Conservation (phyloP, 2,113 vertebrate genomes). For the Orthonyx spaldingii region DNA sequence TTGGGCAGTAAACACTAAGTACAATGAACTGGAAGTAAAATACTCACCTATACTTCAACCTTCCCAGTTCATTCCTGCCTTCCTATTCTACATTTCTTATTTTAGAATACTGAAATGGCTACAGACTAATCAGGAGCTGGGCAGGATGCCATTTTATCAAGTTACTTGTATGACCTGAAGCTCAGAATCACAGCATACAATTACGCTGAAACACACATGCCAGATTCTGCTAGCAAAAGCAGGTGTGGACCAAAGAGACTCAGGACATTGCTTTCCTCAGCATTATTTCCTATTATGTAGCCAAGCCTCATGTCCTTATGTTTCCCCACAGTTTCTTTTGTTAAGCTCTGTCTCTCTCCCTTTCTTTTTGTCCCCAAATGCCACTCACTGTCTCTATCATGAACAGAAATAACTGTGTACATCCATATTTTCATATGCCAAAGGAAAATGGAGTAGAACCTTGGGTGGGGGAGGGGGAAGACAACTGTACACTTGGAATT, state of each 20-base stretch:
- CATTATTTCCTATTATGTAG: neutral
- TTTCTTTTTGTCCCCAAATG: neutral
- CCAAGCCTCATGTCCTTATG: neutral
- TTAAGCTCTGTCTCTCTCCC: neutral
- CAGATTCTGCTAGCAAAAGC: neutral
- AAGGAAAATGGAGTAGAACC: neutral
- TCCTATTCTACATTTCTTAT: neutral
- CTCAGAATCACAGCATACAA: neutral
- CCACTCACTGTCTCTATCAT: neutral
- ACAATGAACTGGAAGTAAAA: neutral
- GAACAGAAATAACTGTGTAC: neutral
- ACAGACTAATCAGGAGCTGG: neutral
- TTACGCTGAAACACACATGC: neutral
- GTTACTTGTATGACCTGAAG: neutral
- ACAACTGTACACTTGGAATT: neutral
- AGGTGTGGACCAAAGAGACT: neutral
- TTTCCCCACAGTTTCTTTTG: neutral
- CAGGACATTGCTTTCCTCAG: neutral
- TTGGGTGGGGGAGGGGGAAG: rapidly evolving
- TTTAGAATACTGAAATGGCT: neutral
- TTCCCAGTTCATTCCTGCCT: neutral
- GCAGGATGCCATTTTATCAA: neutral
- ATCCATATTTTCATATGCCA: neutral
- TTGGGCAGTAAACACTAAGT: neutral
- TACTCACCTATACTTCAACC: neutral